phyloP scores from a whole-genome alignment of 23 tunicate genomes.

The Ciona savignyi region DNA sequence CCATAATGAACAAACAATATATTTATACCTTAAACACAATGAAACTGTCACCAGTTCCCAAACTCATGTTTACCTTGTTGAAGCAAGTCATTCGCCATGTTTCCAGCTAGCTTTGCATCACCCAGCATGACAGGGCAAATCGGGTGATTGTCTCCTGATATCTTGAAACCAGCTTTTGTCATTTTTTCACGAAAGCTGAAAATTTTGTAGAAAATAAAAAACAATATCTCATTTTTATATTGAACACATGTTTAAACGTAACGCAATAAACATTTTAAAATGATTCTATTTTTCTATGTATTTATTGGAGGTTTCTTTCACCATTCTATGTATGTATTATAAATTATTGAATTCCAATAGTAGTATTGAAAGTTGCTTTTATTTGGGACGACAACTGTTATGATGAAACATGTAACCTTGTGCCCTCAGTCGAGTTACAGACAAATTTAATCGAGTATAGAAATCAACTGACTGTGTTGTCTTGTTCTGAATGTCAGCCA shows the following conservation, averaged over 20 bases:
- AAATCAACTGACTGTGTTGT: too few relatives aligned
- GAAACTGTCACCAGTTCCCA: too few relatives aligned
- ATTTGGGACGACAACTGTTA: too few relatives aligned
- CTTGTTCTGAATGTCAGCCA: slow-evolving; percentile 47
- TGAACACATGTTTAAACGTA: not conserved
- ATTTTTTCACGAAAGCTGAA: slow-evolving; percentile 63
- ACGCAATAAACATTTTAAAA: not conserved
- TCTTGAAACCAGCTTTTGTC: slow-evolving; percentile 79
- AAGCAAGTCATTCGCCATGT: slow-evolving; percentile 61
- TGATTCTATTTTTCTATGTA: not conserved
- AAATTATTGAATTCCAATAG: too few relatives aligned
- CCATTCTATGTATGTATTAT: too few relatives aligned
- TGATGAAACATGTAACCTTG: too few relatives aligned
- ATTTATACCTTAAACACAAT: too few relatives aligned
- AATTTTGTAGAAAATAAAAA: not conserved
- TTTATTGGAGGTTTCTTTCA: too few relatives aligned
- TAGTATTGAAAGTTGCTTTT: too few relatives aligned
- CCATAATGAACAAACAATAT: too few relatives aligned
- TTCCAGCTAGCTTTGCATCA: slow-evolving; percentile 85
- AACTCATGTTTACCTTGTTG: slow-evolving; percentile 68
- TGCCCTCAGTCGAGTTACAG: too few relatives aligned
- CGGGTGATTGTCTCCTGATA: slow-evolving; percentile 78
- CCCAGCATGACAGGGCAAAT: slow-evolving; percentile 87
- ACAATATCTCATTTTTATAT: too few relatives aligned
- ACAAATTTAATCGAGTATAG: not conserved